Conservation (phyloP, 2,888 invertebrate genomes). For the Apamea epomidion region DNA sequence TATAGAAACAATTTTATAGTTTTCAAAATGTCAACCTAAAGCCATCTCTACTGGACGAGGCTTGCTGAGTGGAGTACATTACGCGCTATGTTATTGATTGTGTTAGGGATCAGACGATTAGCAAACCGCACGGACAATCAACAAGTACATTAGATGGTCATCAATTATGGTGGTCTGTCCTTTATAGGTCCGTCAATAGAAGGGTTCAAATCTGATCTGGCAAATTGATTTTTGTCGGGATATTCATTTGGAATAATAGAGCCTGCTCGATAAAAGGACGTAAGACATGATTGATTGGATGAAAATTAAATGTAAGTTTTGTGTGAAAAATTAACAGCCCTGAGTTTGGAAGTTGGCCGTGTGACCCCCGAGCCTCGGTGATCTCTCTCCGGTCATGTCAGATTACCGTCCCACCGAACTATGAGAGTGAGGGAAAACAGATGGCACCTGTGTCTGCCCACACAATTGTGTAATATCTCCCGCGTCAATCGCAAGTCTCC, state of each 20-base stretch:
- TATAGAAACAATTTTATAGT: not conserved
- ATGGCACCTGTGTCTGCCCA: not conserved
- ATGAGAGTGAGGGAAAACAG: not conserved
- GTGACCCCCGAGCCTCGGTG: not conserved
- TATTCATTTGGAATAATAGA: not conserved
- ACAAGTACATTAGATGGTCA: conserved; percentile 52
- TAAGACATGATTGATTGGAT: conserved; percentile 1
- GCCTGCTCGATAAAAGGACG: not conserved
- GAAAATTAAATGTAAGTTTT: not conserved
- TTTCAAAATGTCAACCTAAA: not conserved
- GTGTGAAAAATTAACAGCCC: not conserved
- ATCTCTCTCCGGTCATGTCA: not conserved
- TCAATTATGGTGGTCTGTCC: conserved; percentile 35
- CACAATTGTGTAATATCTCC: not conserved
- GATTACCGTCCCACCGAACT: not conserved
- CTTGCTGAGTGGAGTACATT: conserved; percentile 21
- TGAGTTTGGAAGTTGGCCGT: not conserved
- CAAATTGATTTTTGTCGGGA: conserved; percentile 22
- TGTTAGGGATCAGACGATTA: conserved; percentile 36
- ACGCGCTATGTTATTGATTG: conserved; percentile 40
- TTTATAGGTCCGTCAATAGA: not conserved
- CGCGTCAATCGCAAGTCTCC: no score
- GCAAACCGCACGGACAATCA: conserved; percentile 42
- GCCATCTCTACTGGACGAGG: not conserved
- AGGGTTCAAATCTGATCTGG: conserved; percentile 25